Conservation (phyloP, 1,140 invertebrate genomes). For the Rhyacophila brunnea region DNA sequence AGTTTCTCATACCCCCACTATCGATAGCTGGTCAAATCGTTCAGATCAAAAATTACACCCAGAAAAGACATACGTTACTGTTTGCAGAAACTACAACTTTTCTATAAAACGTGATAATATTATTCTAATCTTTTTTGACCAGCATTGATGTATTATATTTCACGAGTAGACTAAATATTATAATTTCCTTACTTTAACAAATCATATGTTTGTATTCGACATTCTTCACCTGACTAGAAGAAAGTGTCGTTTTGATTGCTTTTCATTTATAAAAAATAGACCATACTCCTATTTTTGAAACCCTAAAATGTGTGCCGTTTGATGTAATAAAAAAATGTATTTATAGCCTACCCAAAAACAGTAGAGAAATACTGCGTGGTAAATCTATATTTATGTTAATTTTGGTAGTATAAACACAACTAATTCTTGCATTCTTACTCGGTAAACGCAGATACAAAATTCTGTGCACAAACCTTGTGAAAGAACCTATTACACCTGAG, state of each 20-base stretch:
- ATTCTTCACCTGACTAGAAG: slow-evolving; percentile 26
- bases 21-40: no score
- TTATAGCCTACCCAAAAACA: no score
- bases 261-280: neutral
- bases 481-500: slow-evolving; percentile 72
- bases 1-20: neutral
- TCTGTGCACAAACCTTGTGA: slow-evolving; percentile 78
- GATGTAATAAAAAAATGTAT: neutral
- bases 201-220: neutral
- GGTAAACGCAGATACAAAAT: slow-evolving; percentile 83
- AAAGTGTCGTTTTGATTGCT: slow-evolving; percentile 2
- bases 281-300: no score
- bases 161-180: neutral
- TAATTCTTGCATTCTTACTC: slow-evolving; percentile 17
- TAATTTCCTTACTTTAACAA: neutral
- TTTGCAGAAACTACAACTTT: no score
- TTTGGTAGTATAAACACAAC: slow-evolving; percentile 1
- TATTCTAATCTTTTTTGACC: neutral
- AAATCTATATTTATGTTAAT: slow-evolving; percentile 7
- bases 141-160: slow-evolving; percentile 6
- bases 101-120: no score
- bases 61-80: no score
- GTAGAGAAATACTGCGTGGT: neutral
- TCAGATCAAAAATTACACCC: no score
- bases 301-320: slow-evolving; percentile 5